phyloP scores from a whole-genome alignment of 2,113 vertebrate genomes.

The Sinocyclocheilus anshuiensis region DNA sequence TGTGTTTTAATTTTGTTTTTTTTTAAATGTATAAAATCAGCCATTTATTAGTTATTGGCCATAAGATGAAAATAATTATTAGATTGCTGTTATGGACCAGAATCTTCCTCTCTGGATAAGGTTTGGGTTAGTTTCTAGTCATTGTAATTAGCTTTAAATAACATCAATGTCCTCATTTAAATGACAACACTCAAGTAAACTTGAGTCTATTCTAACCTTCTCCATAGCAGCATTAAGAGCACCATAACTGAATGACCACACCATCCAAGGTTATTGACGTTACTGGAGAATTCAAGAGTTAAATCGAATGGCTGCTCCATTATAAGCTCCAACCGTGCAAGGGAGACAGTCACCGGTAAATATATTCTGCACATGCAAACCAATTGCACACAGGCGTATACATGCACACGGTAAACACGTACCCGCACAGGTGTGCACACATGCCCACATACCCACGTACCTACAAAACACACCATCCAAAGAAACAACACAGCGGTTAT shows the following conservation, averaged over 20 bases:
- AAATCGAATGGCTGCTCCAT: conserved; percentile 53
- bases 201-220: not conserved
- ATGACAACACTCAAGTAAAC: not conserved
- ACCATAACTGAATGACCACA: conserved; percentile 40
- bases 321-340: conserved; percentile 34
- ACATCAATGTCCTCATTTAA: not conserved
- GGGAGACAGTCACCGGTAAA: not conserved
- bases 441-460: not conserved
- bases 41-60: not conserved
- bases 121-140: not conserved
- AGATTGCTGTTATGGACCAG: not conserved
- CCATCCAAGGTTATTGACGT: conserved; percentile 51
- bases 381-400: not conserved
- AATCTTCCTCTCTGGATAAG: not conserved
- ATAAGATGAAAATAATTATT: not conserved
- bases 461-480: conserved; percentile 21
- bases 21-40: not conserved
- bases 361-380: conserved; percentile 1
- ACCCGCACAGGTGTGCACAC: conserved; percentile 10
- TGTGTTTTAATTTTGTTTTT: not conserved
- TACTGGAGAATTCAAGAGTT: conserved; percentile 57
- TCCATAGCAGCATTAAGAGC: conserved; percentile 17
- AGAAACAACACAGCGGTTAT: conserved; percentile 17
- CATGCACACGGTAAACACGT: conserved; percentile 27
- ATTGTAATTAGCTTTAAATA: not conserved